Conservation (phyloP, 2,888 invertebrate species). For the Scaeva pyrastri region DNA sequence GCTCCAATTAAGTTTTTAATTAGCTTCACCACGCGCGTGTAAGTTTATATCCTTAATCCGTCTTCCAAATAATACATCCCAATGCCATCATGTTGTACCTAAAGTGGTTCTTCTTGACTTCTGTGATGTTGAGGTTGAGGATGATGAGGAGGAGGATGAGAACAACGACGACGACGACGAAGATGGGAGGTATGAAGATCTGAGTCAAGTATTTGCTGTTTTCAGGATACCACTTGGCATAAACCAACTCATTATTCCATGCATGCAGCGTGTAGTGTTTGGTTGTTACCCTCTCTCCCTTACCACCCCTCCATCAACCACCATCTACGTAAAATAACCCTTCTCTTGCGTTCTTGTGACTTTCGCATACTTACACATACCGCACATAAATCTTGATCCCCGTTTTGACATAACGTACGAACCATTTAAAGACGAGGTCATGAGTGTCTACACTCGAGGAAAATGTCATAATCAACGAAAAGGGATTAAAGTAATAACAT, state of each 20-base stretch:
- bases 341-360: neutral
- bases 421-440: constrained; percentile 64
- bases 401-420: constrained; percentile 36
- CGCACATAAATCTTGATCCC: constrained; percentile 44
- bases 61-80: constrained; percentile 30
- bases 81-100: constrained; percentile 48
- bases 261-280: constrained; percentile 48
- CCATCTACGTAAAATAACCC: neutral
- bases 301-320: too few relatives aligned
- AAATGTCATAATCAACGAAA: constrained; percentile 63
- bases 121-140: neutral
- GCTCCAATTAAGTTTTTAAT: constrained; percentile 68
- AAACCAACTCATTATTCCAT: constrained; percentile 44
- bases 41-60: constrained; percentile 36
- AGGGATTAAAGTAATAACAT: constrained; percentile 16
- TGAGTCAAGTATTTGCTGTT: constrained; percentile 55
- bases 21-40: constrained; percentile 58
- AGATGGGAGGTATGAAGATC: constrained; percentile 25
- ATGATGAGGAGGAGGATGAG: neutral
- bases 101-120: constrained; percentile 21
- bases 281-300: constrained; percentile 6
- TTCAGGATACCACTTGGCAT: constrained; percentile 36
- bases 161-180: too few relatives aligned
- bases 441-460: constrained; percentile 39
- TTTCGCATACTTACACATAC: neutral